These are phyloP conservation scores for Cottoperca gobio DNA, from an alignment of 2,797 vertebrate species.

Conservation along the genomic window DNA sequence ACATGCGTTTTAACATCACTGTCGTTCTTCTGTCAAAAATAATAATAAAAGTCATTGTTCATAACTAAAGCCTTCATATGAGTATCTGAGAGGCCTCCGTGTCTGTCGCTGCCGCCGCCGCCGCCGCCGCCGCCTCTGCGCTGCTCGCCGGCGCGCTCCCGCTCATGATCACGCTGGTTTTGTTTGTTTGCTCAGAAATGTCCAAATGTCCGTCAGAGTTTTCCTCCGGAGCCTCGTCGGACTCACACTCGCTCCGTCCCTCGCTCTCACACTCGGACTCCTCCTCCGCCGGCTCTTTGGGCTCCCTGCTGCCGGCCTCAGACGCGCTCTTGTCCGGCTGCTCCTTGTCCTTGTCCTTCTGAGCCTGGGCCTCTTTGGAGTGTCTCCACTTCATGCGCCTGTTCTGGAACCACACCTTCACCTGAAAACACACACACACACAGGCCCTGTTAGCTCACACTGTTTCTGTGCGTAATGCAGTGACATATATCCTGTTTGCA, in stretches of 20 bases:
- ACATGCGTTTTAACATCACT: conserved; percentile 17
- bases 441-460: background rate
- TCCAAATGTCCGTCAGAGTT: conserved; percentile 77
- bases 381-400: conserved; percentile 97
- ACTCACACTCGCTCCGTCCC: conserved; percentile 90
- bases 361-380: conserved; percentile 97
- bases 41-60: conserved; percentile 21
- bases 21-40: conserved; percentile 42
- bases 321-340: conserved; percentile 79
- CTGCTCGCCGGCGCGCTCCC: conserved; percentile 68
- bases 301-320: conserved; percentile 76
- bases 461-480: background rate
- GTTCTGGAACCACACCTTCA: conserved; percentile 99
- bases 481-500: background rate
- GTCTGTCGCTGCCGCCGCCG: conserved; percentile 66
- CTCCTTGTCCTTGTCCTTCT: conserved; percentile 96
- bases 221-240: conserved; percentile 87
- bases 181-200: conserved; percentile 82
- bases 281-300: conserved; percentile 82
- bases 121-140: conserved; percentile 57
- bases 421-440: conserved; percentile 75
- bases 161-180: conserved; percentile 87
- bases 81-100: conserved; percentile 67
- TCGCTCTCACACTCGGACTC: conserved; percentile 93
- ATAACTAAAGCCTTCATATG: conserved; percentile 65